Evolutionary conservation across 2,113 vertebrate species (phyloP), one percentile per base, ranked within the genome.

Genomic region (Fulmarus glacialis): DNA sequence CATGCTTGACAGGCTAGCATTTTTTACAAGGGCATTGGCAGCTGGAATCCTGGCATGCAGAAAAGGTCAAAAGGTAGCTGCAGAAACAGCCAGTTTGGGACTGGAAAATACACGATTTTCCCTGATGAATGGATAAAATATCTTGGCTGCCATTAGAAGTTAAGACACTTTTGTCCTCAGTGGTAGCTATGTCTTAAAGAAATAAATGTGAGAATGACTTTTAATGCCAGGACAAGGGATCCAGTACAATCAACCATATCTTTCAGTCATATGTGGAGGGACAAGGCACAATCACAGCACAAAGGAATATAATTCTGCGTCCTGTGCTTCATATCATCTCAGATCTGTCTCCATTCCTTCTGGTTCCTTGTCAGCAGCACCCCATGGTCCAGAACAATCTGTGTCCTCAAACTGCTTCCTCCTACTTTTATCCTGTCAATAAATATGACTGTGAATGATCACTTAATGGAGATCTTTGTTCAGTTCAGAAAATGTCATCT

Each of bases 401-500:
- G 17, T 58, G 71, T 67, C 50, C 23, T 79, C 56, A 81, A 34
- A 90, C 68, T 64, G 24, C 72, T 95, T 95, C 75, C 55, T 83
- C 23, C 73, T 89, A 40, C 62, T 92, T 92, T 81, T 64, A 84
- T 84, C 75, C 40, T 89, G 82, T 87, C 90, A 75, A 89, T 94
- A 96, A 95, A 90, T 78, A 90, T 47, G 68, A 52, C 75, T 91
- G 92, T 91, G 92, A 92, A 92, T 89, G 83, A 93, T 89, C 52
- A 87, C 86, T 95, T 93, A 87, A 93, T 92, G 77, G 89, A 95
- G 48, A 93, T 55, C n/a, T 62, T 53, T 81, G 52, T 84, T 91
- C 86, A 72, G 47, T 89, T 95, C 75, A 89, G 60, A 96, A 97
- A 93, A 89, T 87, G 77, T 84, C 95, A 91, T 92, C 89, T 77